Evolutionary conservation across 2,113 vertebrate genomes (phyloP), one percentile per base, ranked within the genome.

Genomic region (Noctilio leporinus): DNA sequence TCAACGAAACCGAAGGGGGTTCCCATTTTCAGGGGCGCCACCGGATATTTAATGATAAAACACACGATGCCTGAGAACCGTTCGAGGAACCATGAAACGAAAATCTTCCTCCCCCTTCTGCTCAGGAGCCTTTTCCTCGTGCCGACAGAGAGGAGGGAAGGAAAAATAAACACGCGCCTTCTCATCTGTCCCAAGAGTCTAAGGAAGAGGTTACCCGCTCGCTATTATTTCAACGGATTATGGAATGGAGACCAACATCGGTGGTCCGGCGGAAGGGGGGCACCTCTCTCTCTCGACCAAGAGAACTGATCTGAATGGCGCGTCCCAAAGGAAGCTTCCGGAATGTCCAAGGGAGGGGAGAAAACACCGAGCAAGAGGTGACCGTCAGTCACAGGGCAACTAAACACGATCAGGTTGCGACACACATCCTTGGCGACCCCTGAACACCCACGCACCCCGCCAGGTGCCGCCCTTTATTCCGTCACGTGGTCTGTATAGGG

Each of bases 61-160:
- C 38, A 47, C 12, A 51, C 10, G 43, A 45, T 45, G 9, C 57
- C 40, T 93, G 95, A 91, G 95, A 93, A 93, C 62, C 83, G 40
- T 95, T 96, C 12, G 59, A 38, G 91, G 57, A 86, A 96, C 95
- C 69, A 84, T 77, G 90, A 94, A 96, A 91, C 47, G 89, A 94
- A 92, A 33, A 55, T 33, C 62, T 94, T 43, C 88, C 45, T 72
- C 35, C 26, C 26, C 43, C 33, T 83, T 45, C 17, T 51, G 87
- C 83, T 80, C 64, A 83, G 59, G 5, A 69, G n/a, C 11, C 45
- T 78, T 95, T 88, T 84, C 82, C 82, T 91, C 86, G 55, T 33
- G 59, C 9, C n/a, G 10, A 8, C 0, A 62, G 73, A 22, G 19
- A 70, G 24, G 59, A 91, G 19, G 65, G 82, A n/a, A 92, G 33